phyloP scores from a whole-genome alignment of 1,140 invertebrate genomes.

The Drosophila parvula region DNA sequence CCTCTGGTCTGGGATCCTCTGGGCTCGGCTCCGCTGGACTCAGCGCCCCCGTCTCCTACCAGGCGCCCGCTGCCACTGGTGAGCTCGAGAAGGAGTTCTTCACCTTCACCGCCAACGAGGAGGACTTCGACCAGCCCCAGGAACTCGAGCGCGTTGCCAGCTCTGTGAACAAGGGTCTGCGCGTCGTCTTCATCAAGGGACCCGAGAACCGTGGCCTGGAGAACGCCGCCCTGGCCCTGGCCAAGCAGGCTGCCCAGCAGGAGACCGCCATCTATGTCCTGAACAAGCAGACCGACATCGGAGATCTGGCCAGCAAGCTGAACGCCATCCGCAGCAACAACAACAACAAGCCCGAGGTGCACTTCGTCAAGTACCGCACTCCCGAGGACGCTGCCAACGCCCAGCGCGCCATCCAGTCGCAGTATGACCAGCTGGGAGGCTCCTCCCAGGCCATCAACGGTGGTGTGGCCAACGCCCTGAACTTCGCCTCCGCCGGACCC shows the following conservation, averaged over 20 bases:
- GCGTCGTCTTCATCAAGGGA: conserved; percentile 79
- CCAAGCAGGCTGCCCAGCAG: conserved; percentile 76
- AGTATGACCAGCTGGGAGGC: conserved; percentile 67
- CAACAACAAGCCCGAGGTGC: conserved; percentile 75
- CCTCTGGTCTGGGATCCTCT: conserved; percentile 33
- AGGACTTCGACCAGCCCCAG: conserved; percentile 67
- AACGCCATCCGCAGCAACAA: conserved; percentile 67
- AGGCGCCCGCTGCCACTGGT: conserved; percentile 59
- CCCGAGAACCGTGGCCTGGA: conserved; percentile 77
- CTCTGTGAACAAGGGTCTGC: conserved; percentile 70
- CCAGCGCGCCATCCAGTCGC: conserved; percentile 67
- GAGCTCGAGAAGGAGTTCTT: conserved; percentile 74
- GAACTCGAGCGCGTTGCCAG: conserved; percentile 54
- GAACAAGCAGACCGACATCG: conserved; percentile 72
- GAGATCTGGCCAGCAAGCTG: conserved; percentile 63
- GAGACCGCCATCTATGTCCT: conserved; percentile 77
- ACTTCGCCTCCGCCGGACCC: conserved; percentile 65
- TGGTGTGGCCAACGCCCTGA: conserved; percentile 69
- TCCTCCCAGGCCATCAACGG: conserved; percentile 53
- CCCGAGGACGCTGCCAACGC: conserved; percentile 74
- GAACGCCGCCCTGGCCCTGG: conserved; percentile 72
- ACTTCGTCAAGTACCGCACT: conserved; percentile 74
- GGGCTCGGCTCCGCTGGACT: conserved; percentile 42
- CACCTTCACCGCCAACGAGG: conserved; percentile 68
- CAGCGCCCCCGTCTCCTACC: conserved; percentile 53